phyloP scores from a whole-genome alignment of 2,888 invertebrate genomes.

The Cheilosia variabilis region DNA sequence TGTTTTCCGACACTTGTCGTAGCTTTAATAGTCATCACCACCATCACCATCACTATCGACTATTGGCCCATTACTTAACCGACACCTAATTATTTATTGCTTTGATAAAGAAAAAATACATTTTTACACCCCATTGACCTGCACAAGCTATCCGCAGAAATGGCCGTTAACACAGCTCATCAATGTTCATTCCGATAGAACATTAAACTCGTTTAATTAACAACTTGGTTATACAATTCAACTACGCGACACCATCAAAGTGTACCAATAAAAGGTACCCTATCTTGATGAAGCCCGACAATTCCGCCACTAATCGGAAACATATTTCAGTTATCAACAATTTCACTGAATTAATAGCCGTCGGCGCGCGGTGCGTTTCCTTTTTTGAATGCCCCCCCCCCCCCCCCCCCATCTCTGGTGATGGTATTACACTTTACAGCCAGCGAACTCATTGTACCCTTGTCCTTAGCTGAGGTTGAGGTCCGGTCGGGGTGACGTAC shows the following conservation, averaged over 20 bases:
- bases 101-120: background rate
- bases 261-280: conserved; percentile 48
- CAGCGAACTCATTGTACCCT: background rate
- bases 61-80: background rate
- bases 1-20: too few species aligned
- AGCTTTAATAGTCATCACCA: too few species aligned
- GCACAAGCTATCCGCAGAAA: conserved; percentile 4
- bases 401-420: background rate
- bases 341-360: conserved; percentile 57
- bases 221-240: conserved; percentile 57
- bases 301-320: conserved; percentile 72
- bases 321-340: conserved; percentile 73
- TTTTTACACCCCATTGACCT: conserved; percentile 32
- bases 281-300: conserved; percentile 64
- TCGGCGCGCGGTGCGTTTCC: conserved; percentile 23
- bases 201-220: conserved; percentile 72
- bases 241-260: conserved; percentile 42
- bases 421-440: background rate
- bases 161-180: conserved; percentile 60
- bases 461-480: conserved; percentile 40
- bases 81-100: conserved; percentile 8
- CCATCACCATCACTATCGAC: too few species aligned
- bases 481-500: background rate
- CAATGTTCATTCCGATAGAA: conserved; percentile 51
- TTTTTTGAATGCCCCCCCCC: background rate